Base-by-base conservation (phyloP, 2,113 vertebrate species). In the Crocuta crocuta region DNA sequence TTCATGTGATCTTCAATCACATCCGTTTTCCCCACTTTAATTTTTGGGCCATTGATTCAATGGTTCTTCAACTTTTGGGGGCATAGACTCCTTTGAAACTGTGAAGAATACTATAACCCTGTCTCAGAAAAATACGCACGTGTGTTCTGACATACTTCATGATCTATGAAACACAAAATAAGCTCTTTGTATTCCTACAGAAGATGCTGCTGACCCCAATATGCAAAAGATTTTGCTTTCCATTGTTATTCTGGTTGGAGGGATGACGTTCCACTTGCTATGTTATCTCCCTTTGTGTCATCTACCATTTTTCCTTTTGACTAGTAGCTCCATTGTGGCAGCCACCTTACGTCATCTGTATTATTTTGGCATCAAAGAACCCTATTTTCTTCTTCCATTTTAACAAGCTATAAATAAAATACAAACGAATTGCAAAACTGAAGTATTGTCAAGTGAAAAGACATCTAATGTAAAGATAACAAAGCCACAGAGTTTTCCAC, bases 341-440 rank as follows among this genome's bases (percentile, higher is more conserved):
- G 61, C 33, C 21, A 82, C 17, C 17, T 65, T 61, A 76, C 53
- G 28, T 85, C 33, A 82, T 95, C 15, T 79, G 26, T 80, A 88
- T 91, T 93, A 55, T 79, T 93, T 95, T 83, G 86, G 43, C 66
- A 50, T 12, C 50, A 83, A 91, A 70, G 63, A 61, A 58, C 66
- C 43, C 15, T 45, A 23, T 24, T 53, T 94, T 39, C 74, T 81
- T 43, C 17, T 81, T 55, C 39, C 5, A 58, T 70, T 86, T 95
- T 58, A 35, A 70, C 24, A 70, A 83, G 24, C n/a, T 76, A 0
- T 73, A 24, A 61, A 82, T 76, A 58, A 50, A 55, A 35, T 31
- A 43, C 43, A 26, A 68, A 15, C 15, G 0, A 80, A 58, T 50
- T 43, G 10, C 28, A 39, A 70, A 70, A 82, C 21, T 17, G 28